A percentile compares a stretch with the other conserved stretches of the same genome.
Evolutionary conservation across 2,888 invertebrate species (phyloP).

Genomic region (Hecatera dysodea): DNA sequence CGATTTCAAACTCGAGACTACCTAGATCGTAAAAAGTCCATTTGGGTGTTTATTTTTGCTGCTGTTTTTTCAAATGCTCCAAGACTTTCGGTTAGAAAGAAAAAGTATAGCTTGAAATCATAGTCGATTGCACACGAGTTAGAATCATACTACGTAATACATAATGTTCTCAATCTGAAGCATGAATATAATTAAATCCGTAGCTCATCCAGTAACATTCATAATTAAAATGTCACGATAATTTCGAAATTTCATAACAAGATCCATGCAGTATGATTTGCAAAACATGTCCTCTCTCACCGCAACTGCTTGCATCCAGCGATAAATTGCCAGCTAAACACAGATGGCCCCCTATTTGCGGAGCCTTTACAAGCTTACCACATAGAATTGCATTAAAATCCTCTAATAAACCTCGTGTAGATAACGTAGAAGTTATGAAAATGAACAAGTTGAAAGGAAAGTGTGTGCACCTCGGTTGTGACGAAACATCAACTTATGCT

Average conservation of each 20-base stretch:
- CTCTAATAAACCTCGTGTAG: constrained; percentile 55
- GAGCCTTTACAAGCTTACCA: constrained; percentile 50
- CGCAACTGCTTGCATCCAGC: constrained; percentile 21
- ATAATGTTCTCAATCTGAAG: neutral
- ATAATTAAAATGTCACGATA: constrained; percentile 41
- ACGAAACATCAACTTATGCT: constrained; percentile 61
- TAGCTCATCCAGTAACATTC: constrained; percentile 24
- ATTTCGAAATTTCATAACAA: constrained; percentile 33
- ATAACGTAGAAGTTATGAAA: constrained; percentile 70
- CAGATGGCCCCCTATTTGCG: constrained; percentile 45
- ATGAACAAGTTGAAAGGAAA: constrained; percentile 71
- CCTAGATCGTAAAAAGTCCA: constrained; percentile 26
- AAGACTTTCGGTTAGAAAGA: neutral
- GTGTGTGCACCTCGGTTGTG: constrained; percentile 58
- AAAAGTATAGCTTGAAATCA: neutral
- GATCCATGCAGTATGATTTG: constrained; percentile 32
- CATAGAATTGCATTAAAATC: constrained; percentile 57
- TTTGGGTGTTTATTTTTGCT: constrained; percentile 13
- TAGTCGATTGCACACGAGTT: neutral
- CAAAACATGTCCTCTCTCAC: constrained; percentile 39
- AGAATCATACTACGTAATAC: neutral
- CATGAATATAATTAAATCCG: neutral
- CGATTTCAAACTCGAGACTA: constrained; percentile 16
- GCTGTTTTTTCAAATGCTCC: constrained; percentile 12
- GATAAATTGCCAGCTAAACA: constrained; percentile 46